Evolutionary conservation across 2,888 invertebrate species (phyloP).

Genomic region (Drosophila borborema): DNA sequence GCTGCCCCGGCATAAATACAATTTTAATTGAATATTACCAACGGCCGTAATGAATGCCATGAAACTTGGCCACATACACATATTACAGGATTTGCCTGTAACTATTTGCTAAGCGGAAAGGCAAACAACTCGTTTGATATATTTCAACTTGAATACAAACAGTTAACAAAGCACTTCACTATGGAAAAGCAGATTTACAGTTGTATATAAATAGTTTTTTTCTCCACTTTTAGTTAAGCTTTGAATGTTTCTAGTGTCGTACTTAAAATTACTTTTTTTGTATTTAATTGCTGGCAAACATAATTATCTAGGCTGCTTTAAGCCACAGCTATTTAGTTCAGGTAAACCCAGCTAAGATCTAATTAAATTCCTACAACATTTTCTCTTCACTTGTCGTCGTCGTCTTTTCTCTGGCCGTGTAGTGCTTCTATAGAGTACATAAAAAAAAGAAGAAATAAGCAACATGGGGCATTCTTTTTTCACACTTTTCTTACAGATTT

Average conservation of each 20-base stretch:
- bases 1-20: conserved; percentile 55
- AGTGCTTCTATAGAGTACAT: conserved; percentile 6
- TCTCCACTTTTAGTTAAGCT: not conserved
- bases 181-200: not conserved
- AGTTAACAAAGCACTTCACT: conserved; percentile 3
- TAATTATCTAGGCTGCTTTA: conserved; percentile 6
- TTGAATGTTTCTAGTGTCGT: not conserved
- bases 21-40: conserved; percentile 63
- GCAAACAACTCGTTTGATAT: conserved; percentile 17
- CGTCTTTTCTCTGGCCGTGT: not conserved
- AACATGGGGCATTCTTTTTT: conserved; percentile 44
- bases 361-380: conserved; percentile 57
- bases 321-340: conserved; percentile 26
- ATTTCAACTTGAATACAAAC: not conserved
- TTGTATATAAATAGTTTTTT: not conserved
- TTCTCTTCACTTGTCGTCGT: conserved; percentile 14
- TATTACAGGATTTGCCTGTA: conserved; percentile 19
- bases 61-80: conserved; percentile 27
- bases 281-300: conserved; percentile 12
- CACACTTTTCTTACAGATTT: conserved; percentile 56
- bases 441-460: not conserved
- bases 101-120: conserved; percentile 34
- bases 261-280: not conserved
- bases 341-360: conserved; percentile 33
- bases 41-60: conserved; percentile 34